phyloP scores from a whole-genome alignment of 2,888 invertebrate species.

The Diplazon laetatorius region DNA sequence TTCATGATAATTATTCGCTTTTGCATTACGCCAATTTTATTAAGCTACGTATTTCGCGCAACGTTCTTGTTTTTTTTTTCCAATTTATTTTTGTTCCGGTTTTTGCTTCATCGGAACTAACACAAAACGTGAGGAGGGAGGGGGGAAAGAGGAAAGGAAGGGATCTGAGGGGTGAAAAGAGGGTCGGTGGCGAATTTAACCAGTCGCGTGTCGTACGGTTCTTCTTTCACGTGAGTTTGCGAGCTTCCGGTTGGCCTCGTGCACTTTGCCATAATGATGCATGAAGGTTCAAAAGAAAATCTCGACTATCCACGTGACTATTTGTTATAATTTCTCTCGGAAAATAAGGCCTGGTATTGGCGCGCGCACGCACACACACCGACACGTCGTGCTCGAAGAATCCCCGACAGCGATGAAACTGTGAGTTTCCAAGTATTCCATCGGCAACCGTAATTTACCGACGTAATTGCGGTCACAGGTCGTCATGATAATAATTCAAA shows the following conservation, averaged over 20 bases:
- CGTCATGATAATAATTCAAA: constrained; percentile 60
- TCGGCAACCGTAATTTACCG: constrained; percentile 55
- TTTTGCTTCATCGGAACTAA: constrained; percentile 4
- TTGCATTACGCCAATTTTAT: constrained; percentile 22
- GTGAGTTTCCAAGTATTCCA: constrained; percentile 42
- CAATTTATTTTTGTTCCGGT: neutral
- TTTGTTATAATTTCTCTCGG: constrained; percentile 51
- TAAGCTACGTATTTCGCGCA: constrained; percentile 33
- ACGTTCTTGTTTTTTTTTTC: no score
- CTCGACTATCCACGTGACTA: constrained; percentile 1
- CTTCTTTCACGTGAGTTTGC: constrained; percentile 57
- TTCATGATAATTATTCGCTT: constrained; percentile 34
- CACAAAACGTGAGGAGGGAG: no score
- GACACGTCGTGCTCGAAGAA: neutral
- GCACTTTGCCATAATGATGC: constrained; percentile 16
- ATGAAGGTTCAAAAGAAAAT: constrained; percentile 35
- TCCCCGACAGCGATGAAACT: constrained; percentile 6
- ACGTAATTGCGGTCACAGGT: constrained; percentile 59
- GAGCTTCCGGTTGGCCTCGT: constrained; percentile 50
- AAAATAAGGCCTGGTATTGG: constrained; percentile 5
- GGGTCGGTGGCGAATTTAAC: neutral
- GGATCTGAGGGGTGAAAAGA: neutral
- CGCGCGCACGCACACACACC: neutral
- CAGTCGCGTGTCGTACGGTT: constrained; percentile 57
- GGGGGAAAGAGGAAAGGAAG: no score